phyloP scores from a whole-genome alignment of 1,140 invertebrate genomes.

The Eufriesea mexicana region DNA sequence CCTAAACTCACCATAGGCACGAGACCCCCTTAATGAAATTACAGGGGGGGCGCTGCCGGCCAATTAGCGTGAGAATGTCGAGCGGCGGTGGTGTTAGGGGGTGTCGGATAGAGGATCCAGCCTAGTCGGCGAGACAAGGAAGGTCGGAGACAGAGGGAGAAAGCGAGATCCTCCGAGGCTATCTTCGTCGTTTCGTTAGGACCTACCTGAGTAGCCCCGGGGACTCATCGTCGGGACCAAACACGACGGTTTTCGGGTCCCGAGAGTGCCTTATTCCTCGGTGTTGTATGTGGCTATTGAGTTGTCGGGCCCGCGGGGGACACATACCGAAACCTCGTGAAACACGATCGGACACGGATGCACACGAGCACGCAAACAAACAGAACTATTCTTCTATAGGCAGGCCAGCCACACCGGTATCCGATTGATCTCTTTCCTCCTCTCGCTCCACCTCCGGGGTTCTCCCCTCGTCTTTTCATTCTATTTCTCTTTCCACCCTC shows the following conservation, averaged over 20 bases:
- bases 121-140: constrained; percentile 21
- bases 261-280: constrained; percentile 64
- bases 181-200: constrained; percentile 63
- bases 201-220: constrained; percentile 73
- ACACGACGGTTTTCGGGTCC: constrained; percentile 56
- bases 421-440: constrained; percentile 58
- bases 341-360: constrained; percentile 77
- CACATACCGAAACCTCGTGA: constrained; percentile 73
- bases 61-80: constrained; percentile 78
- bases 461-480: not conserved
- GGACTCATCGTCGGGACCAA: constrained; percentile 66
- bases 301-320: constrained; percentile 73
- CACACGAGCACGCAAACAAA: constrained; percentile 75
- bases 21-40: constrained; percentile 78
- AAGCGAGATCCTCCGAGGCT: constrained; percentile 28
- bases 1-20: constrained; percentile 70
- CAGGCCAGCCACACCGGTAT: constrained; percentile 61
- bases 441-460: not conserved
- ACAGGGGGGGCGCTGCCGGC: constrained; percentile 75
- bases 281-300: constrained; percentile 74
- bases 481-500: constrained; percentile 33
- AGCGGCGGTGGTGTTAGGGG: constrained; percentile 60
- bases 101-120: constrained; percentile 61
- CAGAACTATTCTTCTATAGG: constrained; percentile 65
- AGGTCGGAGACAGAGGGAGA: not conserved